phyloP scores from a whole-genome alignment of 1,140 invertebrate genomes.

The Coboldia fuscipes region DNA sequence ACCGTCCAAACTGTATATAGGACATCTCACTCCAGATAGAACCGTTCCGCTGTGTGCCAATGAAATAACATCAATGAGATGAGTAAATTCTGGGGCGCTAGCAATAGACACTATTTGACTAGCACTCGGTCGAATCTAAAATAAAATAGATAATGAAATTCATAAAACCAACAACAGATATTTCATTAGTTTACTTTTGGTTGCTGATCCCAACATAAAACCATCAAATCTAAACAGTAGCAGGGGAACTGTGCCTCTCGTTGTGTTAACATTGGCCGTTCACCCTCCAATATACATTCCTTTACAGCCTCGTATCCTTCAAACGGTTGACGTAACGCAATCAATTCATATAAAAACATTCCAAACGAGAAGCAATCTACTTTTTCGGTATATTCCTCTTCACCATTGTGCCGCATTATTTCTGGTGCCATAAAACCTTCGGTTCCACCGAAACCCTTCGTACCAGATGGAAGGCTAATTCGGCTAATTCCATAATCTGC shows the following conservation, averaged over 20 bases:
- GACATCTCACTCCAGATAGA: slow-evolving; percentile 21
- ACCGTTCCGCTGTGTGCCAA: slow-evolving; percentile 35
- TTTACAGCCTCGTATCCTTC: slow-evolving; percentile 88
- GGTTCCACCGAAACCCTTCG: slow-evolving; percentile 93
- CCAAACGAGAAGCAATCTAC: slow-evolving; percentile 97
- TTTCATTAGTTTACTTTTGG: slow-evolving; percentile 44
- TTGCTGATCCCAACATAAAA: slow-evolving; percentile 81
- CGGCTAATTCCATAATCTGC: slow-evolving; percentile 93
- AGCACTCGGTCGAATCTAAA: slow-evolving; percentile 54
- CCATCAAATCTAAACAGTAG: slow-evolving; percentile 87
- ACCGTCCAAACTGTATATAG: too few relatives aligned
- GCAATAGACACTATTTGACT: slow-evolving; percentile 83
- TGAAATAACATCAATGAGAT: slow-evolving; percentile 61
- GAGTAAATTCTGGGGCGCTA: slow-evolving; percentile 79
- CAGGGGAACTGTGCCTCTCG: slow-evolving; percentile 69
- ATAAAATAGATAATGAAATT: slow-evolving; percentile 11
- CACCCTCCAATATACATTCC: slow-evolving; percentile 87
- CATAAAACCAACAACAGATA: too few relatives aligned
- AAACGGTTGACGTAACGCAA: slow-evolving; percentile 85
- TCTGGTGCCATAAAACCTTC: slow-evolving; percentile 98
- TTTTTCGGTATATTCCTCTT: slow-evolving; percentile 97
- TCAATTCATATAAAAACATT: slow-evolving; percentile 95
- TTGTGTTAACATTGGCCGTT: slow-evolving; percentile 65
- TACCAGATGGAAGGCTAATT: slow-evolving; percentile 66
- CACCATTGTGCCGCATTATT: slow-evolving; percentile 93